phyloP scores from a whole-genome alignment of 2,888 invertebrate genomes.

The Drosophila atripex region DNA sequence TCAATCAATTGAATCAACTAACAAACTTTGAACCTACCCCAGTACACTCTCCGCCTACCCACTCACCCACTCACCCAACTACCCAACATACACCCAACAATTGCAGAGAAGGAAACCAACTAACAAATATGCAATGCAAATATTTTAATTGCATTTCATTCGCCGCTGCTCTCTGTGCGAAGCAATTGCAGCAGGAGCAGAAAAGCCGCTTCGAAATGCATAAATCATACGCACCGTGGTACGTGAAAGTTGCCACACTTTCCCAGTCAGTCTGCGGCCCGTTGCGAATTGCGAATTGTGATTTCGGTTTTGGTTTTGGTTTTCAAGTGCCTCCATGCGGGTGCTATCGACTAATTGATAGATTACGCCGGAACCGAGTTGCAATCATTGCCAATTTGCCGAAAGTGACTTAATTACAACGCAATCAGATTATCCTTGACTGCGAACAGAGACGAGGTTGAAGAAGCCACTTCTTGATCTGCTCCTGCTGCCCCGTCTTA shows the following conservation, averaged over 20 bases:
- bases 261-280: slow-evolving; percentile 4
- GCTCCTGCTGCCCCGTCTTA: slow-evolving; percentile 24
- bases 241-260: slow-evolving; percentile 10
- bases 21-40: slow-evolving; percentile 34
- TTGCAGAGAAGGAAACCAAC: slow-evolving; percentile 43
- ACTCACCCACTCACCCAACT: background rate
- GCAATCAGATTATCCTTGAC: slow-evolving; percentile 28
- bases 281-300: background rate
- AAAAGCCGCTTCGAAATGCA: slow-evolving; percentile 41
- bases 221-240: slow-evolving; percentile 68
- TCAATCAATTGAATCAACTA: slow-evolving; percentile 60
- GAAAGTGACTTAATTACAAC: slow-evolving; percentile 33
- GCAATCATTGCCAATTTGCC: slow-evolving; percentile 27
- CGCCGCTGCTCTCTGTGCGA: slow-evolving; percentile 45
- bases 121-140: slow-evolving; percentile 66
- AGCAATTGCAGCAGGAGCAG: slow-evolving; percentile 42
- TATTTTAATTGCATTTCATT: slow-evolving; percentile 74
- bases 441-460: background rate
- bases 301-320: slow-evolving; percentile 3
- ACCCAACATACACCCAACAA: slow-evolving; percentile 7
- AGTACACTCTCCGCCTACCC: background rate
- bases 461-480: background rate
- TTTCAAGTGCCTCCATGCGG: slow-evolving; percentile 16
- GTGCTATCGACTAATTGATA: slow-evolving; percentile 38
- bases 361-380: slow-evolving; percentile 18